Conservation (phyloP, 1,140 invertebrate species). For the Maniola jurtina region DNA sequence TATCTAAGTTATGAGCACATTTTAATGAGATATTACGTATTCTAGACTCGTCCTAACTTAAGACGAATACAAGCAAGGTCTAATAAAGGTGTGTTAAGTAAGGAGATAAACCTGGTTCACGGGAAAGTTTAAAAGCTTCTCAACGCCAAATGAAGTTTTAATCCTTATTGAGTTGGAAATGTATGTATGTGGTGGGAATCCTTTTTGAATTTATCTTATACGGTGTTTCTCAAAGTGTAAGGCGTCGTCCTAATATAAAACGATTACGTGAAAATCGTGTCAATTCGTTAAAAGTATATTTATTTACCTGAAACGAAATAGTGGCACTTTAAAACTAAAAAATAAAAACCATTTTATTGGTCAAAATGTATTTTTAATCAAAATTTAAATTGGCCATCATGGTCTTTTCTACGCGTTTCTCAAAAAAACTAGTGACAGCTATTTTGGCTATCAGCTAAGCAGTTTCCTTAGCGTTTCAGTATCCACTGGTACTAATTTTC, state of each 20-base stretch:
- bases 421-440: too few species aligned
- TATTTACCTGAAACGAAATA: too few species aligned
- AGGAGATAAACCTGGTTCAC: constrained; percentile 54
- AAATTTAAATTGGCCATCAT: too few species aligned
- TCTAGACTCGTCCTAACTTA: background rate
- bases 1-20: background rate
- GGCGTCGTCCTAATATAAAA: background rate
- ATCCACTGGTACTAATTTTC: too few species aligned
- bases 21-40: constrained; percentile 11
- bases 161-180: constrained; percentile 73
- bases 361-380: too few species aligned
- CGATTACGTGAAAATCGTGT: background rate
- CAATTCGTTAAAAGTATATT: too few species aligned
- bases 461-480: too few species aligned
- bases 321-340: too few species aligned
- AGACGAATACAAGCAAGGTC: background rate
- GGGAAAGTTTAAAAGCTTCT: constrained; percentile 57
- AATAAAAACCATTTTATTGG: too few species aligned
- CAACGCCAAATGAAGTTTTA: constrained; percentile 66
- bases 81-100: constrained; percentile 17
- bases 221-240: constrained; percentile 8
- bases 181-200: constrained; percentile 61
- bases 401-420: too few species aligned
- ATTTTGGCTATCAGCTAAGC: too few species aligned
- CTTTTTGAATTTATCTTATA: constrained; percentile 70